Conservation (phyloP, 2,113 vertebrate genomes). For the Lepisosteus oculatus region DNA sequence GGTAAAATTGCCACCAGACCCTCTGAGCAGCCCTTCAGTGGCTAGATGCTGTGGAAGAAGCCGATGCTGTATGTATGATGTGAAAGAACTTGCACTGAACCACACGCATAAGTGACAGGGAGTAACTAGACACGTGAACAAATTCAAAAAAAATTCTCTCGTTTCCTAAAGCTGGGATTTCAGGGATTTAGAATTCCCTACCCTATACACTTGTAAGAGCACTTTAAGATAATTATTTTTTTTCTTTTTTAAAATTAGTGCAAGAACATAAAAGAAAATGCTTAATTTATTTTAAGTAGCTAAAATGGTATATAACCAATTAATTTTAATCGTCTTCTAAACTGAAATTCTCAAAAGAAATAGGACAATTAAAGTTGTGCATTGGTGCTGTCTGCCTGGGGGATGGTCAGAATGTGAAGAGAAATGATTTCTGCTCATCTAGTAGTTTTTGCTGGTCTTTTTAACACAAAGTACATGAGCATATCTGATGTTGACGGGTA, state of each 20-base stretch:
- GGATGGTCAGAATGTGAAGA: slow-evolving; percentile 47
- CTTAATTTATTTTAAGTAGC: slow-evolving; percentile 53
- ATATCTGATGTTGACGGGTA: slow-evolving; percentile 47
- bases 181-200: slow-evolving; percentile 68
- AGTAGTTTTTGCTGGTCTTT: slow-evolving; percentile 11
- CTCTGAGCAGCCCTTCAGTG: neutral
- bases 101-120: slow-evolving; percentile 1
- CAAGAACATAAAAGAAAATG: slow-evolving; percentile 48
- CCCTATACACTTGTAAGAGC: slow-evolving; percentile 68
- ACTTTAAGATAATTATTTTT: slow-evolving; percentile 60
- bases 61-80: neutral
- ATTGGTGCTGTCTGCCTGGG: slow-evolving; percentile 49
- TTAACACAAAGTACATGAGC: slow-evolving; percentile 33
- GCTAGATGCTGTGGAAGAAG: neutral
- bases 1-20: neutral
- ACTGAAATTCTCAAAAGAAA: slow-evolving; percentile 55
- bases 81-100: neutral
- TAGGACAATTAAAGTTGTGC: slow-evolving; percentile 58
- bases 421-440: slow-evolving; percentile 17
- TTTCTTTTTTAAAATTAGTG: slow-evolving; percentile 58
- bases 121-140: slow-evolving; percentile 7
- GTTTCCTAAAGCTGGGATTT: slow-evolving; percentile 67
- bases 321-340: slow-evolving; percentile 65
- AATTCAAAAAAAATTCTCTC: slow-evolving; percentile 41
- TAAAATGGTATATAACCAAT: slow-evolving; percentile 66